Percentiles rank a stretch among this genome's conserved stretches.
These are phyloP conservation scores for Silurus meridionalis DNA, from an alignment of 2,113 vertebrate species.

Conservation along the genomic window DNA sequence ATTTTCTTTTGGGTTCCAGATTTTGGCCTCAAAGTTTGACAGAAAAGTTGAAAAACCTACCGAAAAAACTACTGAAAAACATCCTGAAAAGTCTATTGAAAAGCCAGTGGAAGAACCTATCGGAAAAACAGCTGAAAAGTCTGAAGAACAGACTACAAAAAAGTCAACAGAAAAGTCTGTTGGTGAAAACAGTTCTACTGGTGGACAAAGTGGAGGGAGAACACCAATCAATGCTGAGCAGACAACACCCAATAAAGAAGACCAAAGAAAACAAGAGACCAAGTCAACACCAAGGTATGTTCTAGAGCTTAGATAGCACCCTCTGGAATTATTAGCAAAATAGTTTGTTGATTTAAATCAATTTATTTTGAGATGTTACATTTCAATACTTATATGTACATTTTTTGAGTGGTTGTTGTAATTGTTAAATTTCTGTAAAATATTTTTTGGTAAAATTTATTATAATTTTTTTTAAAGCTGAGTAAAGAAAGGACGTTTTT, in stretches of 20 bases:
- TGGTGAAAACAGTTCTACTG: background rate
- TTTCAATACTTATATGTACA: too few relatives aligned
- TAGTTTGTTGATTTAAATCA: too few relatives aligned
- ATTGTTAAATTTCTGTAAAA: too few relatives aligned
- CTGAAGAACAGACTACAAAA: background rate
- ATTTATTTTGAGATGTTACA: too few relatives aligned
- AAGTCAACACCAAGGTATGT: constrained; percentile 43
- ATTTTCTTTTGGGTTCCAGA: constrained; percentile 30
- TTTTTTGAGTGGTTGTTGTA: too few relatives aligned
- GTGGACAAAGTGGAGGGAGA: constrained; percentile 10
- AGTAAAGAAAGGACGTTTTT: too few relatives aligned
- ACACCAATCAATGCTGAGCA: constrained; percentile 30
- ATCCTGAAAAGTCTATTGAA: background rate
- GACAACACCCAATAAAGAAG: constrained; percentile 31
- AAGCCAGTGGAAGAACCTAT: background rate
- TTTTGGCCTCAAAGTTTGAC: constrained; percentile 51
- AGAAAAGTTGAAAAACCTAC: background rate
- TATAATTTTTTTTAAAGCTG: too few relatives aligned
- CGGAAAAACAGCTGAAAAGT: constrained; percentile 21
- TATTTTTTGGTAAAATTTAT: too few relatives aligned
- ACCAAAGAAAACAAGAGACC: constrained; percentile 39
- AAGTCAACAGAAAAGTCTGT: background rate
- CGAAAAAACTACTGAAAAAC: background rate
- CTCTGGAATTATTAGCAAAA: background rate
- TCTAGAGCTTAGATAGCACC: background rate